Percentiles rank a stretch among this genome's conserved stretches.
These are phyloP conservation scores for Drosophila kanapiae DNA, from an alignment of 1,140 invertebrate genomes.

Conservation along the genomic window DNA sequence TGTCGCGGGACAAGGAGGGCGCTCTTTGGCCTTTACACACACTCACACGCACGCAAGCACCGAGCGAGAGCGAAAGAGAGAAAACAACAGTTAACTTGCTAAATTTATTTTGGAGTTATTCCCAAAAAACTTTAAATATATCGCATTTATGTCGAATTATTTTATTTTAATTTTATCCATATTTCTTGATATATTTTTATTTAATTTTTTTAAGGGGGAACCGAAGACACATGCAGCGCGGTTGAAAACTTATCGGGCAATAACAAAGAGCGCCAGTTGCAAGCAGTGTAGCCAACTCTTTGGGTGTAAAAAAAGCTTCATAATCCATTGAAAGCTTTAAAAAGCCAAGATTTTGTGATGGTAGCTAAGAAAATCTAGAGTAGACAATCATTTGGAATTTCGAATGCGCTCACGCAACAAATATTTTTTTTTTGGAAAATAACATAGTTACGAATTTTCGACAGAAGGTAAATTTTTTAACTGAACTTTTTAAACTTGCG, in stretches of 20 bases:
- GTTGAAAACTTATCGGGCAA: no score
- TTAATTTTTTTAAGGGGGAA: not conserved
- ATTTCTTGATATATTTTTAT: not conserved
- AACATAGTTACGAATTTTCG: no score
- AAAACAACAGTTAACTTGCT: slow-evolving; percentile 37
- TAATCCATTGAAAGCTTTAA: no score
- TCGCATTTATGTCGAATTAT: not conserved
- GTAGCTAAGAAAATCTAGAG: no score
- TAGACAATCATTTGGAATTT: not conserved
- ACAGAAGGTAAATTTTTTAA: no score
- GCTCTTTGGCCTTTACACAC: slow-evolving; percentile 49
- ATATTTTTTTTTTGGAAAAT: no score
- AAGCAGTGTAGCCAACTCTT: no score
- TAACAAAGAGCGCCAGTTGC: no score
- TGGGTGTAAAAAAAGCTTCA: no score
- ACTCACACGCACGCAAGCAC: not conserved
- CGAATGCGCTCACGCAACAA: not conserved
- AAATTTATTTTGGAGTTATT: slow-evolving; percentile 31
- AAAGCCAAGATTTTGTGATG: no score
- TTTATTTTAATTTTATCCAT: slow-evolving; percentile 22
- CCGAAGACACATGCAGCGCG: slow-evolving; percentile 17
- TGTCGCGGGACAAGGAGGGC: slow-evolving; percentile 2
- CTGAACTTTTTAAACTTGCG: no score
- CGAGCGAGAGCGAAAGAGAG: not conserved
- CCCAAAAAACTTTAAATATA: slow-evolving; percentile 1